Percentiles rank a stretch among this genome's conserved stretches.
Conservation (phyloP, 1,140 invertebrate species). For the Drosophila ananassae region DNA sequence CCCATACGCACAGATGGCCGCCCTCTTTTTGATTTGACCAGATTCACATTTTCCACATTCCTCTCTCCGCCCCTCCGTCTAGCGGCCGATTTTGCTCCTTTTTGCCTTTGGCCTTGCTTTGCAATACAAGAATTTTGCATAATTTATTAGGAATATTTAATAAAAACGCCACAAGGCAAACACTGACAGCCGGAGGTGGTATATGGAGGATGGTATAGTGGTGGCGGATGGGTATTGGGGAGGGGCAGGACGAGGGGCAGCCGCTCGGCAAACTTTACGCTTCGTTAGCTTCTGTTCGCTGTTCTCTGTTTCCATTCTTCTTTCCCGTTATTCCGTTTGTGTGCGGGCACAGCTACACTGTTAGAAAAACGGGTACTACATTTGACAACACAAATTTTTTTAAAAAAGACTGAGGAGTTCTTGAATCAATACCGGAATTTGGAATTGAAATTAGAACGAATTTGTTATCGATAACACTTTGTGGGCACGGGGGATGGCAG, state of each 20-base stretch:
- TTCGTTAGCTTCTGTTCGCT: slow-evolving; percentile 77
- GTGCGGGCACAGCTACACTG: slow-evolving; percentile 55
- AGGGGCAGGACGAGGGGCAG: slow-evolving; percentile 21
- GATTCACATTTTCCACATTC: slow-evolving; percentile 18
- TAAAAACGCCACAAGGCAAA: slow-evolving; percentile 80
- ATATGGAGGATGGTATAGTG: not conserved
- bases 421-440: no score
- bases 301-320: slow-evolving; percentile 6
- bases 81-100: not conserved
- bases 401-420: no score
- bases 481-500: no score
- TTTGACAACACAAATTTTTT: no score
- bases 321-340: slow-evolving; percentile 38
- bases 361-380: no score
- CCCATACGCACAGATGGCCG: slow-evolving; percentile 50
- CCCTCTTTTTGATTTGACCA: slow-evolving; percentile 62
- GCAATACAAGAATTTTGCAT: slow-evolving; percentile 78
- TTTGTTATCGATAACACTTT: no score
- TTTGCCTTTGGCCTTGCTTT: slow-evolving; percentile 24
- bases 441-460: no score
- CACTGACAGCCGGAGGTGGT: slow-evolving; percentile 40
- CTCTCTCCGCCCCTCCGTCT: not conserved
- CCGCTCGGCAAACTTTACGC: slow-evolving; percentile 77
- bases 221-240: not conserved
- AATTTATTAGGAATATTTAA: slow-evolving; percentile 82